Evolutionary conservation across 92 coral and sea anemone species (phyloP).

Genomic region (Epizoanthus ramosus): DNA sequence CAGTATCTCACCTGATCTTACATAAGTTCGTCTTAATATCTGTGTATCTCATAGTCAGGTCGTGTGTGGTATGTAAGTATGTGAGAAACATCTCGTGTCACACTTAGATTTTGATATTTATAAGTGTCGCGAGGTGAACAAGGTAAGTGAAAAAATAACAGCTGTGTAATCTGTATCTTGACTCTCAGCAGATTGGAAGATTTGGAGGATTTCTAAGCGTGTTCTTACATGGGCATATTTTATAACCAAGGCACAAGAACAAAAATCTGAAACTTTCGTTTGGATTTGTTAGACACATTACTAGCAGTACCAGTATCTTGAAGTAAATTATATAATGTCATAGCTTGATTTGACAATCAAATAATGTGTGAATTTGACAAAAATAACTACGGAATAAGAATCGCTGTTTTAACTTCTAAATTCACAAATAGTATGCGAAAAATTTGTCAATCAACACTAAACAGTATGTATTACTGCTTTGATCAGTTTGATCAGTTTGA

Average conservation of each 20-base stretch:
- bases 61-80: constrained; percentile 25
- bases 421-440: background rate
- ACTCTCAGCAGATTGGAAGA: too few relatives aligned
- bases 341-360: too few relatives aligned
- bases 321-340: too few relatives aligned
- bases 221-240: too few relatives aligned
- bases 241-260: too few relatives aligned
- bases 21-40: background rate
- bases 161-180: background rate
- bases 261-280: constrained; percentile 38
- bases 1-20: background rate
- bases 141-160: constrained; percentile 4
- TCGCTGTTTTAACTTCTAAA: background rate
- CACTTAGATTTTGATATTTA: background rate
- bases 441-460: background rate
- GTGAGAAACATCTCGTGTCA: background rate
- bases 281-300: too few relatives aligned
- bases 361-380: too few relatives aligned
- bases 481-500: background rate
- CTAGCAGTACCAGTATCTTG: too few relatives aligned
- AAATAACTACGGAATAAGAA: too few relatives aligned
- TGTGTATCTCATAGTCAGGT: background rate
- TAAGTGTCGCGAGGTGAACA: background rate
- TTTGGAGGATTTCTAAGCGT: background rate
- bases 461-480: background rate